Evolutionary conservation across 1,140 invertebrate species (phyloP).

Genomic region (Mercenaria mercenaria): DNA sequence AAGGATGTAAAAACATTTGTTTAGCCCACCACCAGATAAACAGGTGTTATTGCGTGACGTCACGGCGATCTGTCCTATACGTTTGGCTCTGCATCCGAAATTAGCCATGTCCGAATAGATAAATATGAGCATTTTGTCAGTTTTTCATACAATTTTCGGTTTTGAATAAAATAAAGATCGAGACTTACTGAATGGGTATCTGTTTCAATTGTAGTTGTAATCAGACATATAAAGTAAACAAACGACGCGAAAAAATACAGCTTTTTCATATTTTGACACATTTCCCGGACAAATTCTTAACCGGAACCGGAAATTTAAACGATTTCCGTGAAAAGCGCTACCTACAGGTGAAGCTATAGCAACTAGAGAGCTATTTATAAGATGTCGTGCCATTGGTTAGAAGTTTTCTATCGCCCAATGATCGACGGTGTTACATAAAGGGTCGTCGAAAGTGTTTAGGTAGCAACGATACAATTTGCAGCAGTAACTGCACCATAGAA

Average conservation of each 20-base stretch:
- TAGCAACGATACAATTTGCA: slow-evolving; percentile 64
- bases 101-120: too few species aligned
- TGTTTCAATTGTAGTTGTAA: neutral
- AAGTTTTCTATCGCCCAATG: slow-evolving; percentile 25
- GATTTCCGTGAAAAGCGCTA: neutral
- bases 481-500: slow-evolving; percentile 1
- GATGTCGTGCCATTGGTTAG: slow-evolving; percentile 41
- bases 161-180: neutral
- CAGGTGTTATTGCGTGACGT: too few species aligned
- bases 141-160: too few species aligned
- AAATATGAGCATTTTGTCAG: too few species aligned
- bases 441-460: slow-evolving; percentile 58
- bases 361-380: slow-evolving; percentile 25
- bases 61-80: too few species aligned
- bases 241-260: neutral
- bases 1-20: too few species aligned
- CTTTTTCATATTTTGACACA: neutral
- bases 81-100: too few species aligned
- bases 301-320: slow-evolving; percentile 42
- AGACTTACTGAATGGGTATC: neutral
- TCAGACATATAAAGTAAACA: neutral
- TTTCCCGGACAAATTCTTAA: slow-evolving; percentile 36
- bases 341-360: slow-evolving; percentile 29
- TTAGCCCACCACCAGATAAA: too few species aligned
- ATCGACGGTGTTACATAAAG: neutral